These are phyloP conservation scores for Anoplius nigerrimus DNA, from an alignment of 2,888 invertebrate genomes.

Conservation along the genomic window DNA sequence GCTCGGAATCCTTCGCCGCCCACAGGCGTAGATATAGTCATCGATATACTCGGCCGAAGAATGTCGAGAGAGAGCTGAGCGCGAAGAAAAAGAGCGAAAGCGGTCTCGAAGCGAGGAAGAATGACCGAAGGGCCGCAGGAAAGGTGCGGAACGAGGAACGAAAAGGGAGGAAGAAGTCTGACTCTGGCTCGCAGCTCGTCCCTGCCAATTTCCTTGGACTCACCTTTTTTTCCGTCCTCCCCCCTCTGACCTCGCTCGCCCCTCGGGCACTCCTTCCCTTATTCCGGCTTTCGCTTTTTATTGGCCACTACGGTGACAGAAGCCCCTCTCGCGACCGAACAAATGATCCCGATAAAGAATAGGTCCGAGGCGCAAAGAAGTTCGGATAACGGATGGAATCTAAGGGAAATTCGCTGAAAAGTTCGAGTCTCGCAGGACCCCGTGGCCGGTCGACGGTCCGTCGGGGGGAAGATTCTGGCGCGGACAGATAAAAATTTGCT, in stretches of 20 bases:
- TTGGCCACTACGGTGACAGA: slow-evolving; percentile 4
- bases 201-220: slow-evolving; percentile 3
- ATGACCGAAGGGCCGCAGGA: too few relatives aligned
- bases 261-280: neutral
- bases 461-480: too few relatives aligned
- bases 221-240: neutral
- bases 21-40: slow-evolving; percentile 4
- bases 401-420: too few relatives aligned
- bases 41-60: slow-evolving; percentile 3
- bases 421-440: too few relatives aligned
- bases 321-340: slow-evolving; percentile 14
- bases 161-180: too few relatives aligned
- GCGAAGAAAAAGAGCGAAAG: slow-evolving; percentile 5
- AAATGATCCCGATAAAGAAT: slow-evolving; percentile 12
- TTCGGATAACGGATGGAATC: neutral
- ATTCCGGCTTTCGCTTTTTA: slow-evolving; percentile 6
- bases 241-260: neutral
- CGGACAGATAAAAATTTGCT: too few relatives aligned
- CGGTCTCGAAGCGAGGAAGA: too few relatives aligned
- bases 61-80: slow-evolving; percentile 4
- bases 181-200: neutral
- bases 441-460: too few relatives aligned
- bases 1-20: neutral
- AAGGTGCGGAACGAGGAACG: too few relatives aligned
- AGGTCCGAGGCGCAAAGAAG: neutral